These are phyloP conservation scores for Chanos chanos DNA, from an alignment of 2,797 vertebrate genomes.

Conservation along the genomic window DNA sequence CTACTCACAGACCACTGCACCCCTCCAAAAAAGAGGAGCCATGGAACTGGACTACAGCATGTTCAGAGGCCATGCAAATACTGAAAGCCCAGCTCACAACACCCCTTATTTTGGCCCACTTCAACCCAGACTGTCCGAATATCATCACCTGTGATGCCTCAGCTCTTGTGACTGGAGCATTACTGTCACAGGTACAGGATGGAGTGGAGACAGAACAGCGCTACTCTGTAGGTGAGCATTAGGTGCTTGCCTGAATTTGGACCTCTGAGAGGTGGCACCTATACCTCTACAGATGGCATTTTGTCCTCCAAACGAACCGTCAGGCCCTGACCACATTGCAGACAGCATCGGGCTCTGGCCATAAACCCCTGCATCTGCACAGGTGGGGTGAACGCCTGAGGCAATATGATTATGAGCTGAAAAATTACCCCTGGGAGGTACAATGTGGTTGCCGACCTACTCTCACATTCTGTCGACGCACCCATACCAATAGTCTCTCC, in stretches of 20 bases:
- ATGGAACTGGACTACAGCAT: background rate
- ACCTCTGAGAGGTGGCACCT: slow-evolving; percentile 4
- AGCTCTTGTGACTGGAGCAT: background rate
- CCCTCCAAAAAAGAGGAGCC: background rate
- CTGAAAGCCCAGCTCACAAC: slow-evolving; percentile 5
- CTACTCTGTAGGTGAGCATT: background rate
- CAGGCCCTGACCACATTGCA: background rate
- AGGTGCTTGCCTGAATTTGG: slow-evolving; percentile 6
- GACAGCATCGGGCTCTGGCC: background rate
- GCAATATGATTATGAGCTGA: too few relatives aligned
- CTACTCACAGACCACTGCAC: background rate
- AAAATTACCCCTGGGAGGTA: too few relatives aligned
- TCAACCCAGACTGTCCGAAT: background rate
- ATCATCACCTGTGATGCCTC: background rate
- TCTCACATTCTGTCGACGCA: background rate
- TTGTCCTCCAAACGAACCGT: background rate
- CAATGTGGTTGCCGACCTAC: background rate
- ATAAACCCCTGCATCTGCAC: background rate
- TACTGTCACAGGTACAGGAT: slow-evolving; percentile 2
- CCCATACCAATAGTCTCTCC: background rate
- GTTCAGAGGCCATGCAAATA: background rate
- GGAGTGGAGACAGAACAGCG: background rate
- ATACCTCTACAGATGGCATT: background rate
- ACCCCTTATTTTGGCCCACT: background rate
- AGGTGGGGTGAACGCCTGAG: background rate